phyloP scores from a whole-genome alignment of 2,888 invertebrate species.

The Polyommatus icarus region DNA sequence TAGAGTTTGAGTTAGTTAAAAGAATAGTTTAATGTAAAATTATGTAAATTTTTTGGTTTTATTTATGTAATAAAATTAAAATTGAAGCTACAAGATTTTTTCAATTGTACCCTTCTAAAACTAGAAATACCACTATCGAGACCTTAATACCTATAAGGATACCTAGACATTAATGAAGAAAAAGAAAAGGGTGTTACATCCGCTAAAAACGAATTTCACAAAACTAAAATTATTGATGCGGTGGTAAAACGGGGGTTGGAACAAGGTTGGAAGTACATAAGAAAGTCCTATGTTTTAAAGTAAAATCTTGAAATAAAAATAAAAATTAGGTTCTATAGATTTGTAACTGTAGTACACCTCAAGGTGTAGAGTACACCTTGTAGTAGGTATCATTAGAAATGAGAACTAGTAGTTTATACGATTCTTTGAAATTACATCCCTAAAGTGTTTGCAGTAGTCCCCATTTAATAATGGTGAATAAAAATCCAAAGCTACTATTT shows the following conservation, averaged over 20 bases:
- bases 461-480: too few species aligned
- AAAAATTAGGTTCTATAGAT: background rate
- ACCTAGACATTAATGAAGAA: too few species aligned
- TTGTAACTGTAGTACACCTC: background rate
- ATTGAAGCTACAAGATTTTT: background rate
- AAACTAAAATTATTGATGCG: background rate
- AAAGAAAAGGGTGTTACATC: too few species aligned
- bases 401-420: too few species aligned
- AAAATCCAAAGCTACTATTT: too few species aligned
- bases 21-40: conserved; percentile 22
- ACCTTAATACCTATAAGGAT: too few species aligned
- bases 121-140: background rate
- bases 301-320: background rate
- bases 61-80: conserved; percentile 33
- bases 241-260: background rate
- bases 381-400: background rate
- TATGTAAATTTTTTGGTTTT: conserved; percentile 33
- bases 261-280: background rate
- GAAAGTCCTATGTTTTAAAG: background rate
- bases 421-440: too few species aligned
- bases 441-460: too few species aligned
- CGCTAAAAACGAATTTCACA: background rate
- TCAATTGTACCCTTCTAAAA: conserved; percentile 1
- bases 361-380: background rate
- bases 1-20: conserved; percentile 21